Conservation (phyloP, 2,113 vertebrate species). For the Spermophilus dauricus region DNA sequence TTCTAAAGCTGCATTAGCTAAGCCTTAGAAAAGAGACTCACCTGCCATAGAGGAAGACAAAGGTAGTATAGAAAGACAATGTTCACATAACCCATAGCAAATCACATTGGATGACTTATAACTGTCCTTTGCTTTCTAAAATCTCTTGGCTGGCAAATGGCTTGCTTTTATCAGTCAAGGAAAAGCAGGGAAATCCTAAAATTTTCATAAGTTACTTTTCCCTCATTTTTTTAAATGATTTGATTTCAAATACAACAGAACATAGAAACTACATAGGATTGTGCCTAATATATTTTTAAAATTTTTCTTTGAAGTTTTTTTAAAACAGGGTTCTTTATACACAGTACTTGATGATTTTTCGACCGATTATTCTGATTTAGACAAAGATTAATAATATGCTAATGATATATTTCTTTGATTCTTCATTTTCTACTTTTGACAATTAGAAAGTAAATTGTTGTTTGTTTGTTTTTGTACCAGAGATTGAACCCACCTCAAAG, state of each 20-base stretch:
- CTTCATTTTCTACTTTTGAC: no score
- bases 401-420: not conserved
- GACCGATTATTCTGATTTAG: not conserved
- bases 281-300: not conserved
- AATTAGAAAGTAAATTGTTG: no score
- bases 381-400: not conserved
- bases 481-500: not conserved
- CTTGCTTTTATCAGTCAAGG: not conserved
- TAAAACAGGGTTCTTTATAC: not conserved
- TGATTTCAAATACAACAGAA: not conserved
- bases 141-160: fast-evolving
- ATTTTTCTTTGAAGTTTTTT: not conserved
- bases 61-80: not conserved
- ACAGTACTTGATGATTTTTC: not conserved
- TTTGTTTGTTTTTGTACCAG: no score
- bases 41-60: not conserved
- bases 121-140: not conserved
- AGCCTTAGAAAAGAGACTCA: not conserved
- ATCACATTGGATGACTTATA: not conserved
- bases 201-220: not conserved
- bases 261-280: not conserved
- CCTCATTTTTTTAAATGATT: not conserved
- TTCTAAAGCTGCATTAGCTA: not conserved
- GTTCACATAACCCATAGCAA: not conserved
- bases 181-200: not conserved